Conservation (phyloP, 53 echinoderm and acorn worm genomes). For the Pentamera pediparva region DNA sequence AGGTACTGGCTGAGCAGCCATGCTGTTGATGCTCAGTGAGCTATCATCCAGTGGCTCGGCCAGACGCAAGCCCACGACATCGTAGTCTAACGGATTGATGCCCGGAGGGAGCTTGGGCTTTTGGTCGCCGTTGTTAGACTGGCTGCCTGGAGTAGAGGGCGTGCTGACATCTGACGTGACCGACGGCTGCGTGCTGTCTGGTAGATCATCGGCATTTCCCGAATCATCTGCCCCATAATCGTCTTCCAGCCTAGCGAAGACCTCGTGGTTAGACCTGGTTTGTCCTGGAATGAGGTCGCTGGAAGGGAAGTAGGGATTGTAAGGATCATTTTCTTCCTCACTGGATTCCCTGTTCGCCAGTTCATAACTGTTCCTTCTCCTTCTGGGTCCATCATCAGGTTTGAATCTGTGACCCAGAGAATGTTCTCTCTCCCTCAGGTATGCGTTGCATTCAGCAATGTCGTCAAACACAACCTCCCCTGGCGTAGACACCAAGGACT, state of each 20-base stretch:
- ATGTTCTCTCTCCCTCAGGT: slow-evolving; percentile 63
- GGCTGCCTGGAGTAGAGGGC: slow-evolving; percentile 62
- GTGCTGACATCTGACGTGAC: slow-evolving; percentile 66
- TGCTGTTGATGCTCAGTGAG: slow-evolving; percentile 55
- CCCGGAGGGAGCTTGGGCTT: slow-evolving; percentile 61
- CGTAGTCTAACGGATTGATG: slow-evolving; percentile 91
- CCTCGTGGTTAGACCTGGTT: slow-evolving; percentile 18
- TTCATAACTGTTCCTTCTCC: slow-evolving; percentile 94
- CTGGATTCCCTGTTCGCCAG: slow-evolving; percentile 82
- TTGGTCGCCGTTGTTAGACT: slow-evolving; percentile 48
- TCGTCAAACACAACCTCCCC: slow-evolving; percentile 96
- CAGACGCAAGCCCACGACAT: slow-evolving; percentile 80
- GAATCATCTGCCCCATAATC: slow-evolving; percentile 41
- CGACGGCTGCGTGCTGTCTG: slow-evolving; percentile 67
- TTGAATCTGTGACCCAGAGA: slow-evolving; percentile 9
- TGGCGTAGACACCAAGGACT: slow-evolving; percentile 56
- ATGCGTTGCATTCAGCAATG: slow-evolving; percentile 87
- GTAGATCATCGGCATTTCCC: slow-evolving; percentile 70
- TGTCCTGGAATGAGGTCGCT: slow-evolving; percentile 3
- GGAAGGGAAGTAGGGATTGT: slow-evolving; percentile 5
- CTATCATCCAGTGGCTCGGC: slow-evolving; percentile 82
- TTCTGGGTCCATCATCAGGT: slow-evolving; percentile 30
- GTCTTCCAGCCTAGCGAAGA: slow-evolving; percentile 20
- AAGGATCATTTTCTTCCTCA: slow-evolving; percentile 43
- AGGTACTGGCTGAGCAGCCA: slow-evolving; percentile 58